Evolutionary conservation across 1,140 invertebrate genomes (phyloP), one percentile per base, ranked within the genome.

Genomic region (Anoplolepis gracilipes): DNA sequence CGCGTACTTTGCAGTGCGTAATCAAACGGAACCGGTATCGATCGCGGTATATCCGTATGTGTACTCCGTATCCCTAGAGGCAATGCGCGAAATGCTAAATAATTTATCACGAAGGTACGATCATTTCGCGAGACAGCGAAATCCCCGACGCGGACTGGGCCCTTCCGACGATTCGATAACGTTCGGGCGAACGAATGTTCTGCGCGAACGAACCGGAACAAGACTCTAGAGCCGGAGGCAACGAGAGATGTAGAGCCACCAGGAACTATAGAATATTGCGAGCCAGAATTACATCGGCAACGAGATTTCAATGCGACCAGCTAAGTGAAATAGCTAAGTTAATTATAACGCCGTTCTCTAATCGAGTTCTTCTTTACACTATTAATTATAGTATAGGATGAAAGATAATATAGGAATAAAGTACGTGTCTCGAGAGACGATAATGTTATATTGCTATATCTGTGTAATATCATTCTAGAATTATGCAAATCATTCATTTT

Each of bases 321-420:
- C 65, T 81, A 81, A 81, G 53, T 81, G 65, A 81, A 81, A 81
- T 70, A 70, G 65, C 25, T 25, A 53, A 81, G 53, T 57, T 81
- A 81, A 81, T 81, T 81, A 57, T 46, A 25, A 6, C 33, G 39
- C 33, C 64, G 42, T 62, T 8, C 30, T 67, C 65, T 70, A 70
- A 57, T 81, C 65, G 49, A 72, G 65, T 70, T 81, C 62, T 49
- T 70, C 67, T 81, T 70, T 25, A 55, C 42, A 28, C 62, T 39
- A 79, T 67, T 79, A 79, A 79, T 79, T 79, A 49, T 79, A 22
- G 39, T 79, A 16, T 57, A 69, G 46, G 53, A 55, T 16, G 55
- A 67, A 53, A 36, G 61, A 79, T 79, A 79, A 67, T 67, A 16
- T 33, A 13, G 25, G 59, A 69, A 69, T 69, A 22, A 79, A 69